Base-by-base conservation (phyloP, 2,888 invertebrate genomes). In the Adelognathus sp. region DNA sequence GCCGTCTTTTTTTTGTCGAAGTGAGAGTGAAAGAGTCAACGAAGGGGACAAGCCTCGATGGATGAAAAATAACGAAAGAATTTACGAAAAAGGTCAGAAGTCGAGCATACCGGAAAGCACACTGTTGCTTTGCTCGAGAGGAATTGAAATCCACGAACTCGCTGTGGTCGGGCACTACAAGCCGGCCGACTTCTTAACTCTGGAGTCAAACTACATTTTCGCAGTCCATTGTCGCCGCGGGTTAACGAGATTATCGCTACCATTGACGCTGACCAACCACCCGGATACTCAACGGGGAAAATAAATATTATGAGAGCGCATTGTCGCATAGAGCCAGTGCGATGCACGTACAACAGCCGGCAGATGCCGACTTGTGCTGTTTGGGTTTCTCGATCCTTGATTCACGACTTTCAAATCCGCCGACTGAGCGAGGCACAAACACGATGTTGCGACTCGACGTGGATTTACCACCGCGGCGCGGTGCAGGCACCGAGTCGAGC, bases 271-370 rank as follows among this genome's bases (percentile, higher is more conserved):
- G 86, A 81, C 86, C 86, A 83, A 71, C 83, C 77, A 81, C 52
- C 82, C 81, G 84, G 77, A 81, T 72, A 67, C 61, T 7, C 87
- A 83, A 84, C 83, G 79, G 72, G 81, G 44, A 75, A 86, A 88
- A 90, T 90, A 90, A 90, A 90, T 90, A 90, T 90, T 90, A 89
- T 86, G 89, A 90, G 85, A 88, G 79, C 33, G 84, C 83, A 86
- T 88, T 89, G 88, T 88, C 79, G 82, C 71, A n/a, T n/a, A n/a
- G 73, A 50, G 54, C 73, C 79, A 29, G 56, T 50, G 21, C 29
- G 21, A 60, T 81, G 67, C 69, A 54, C 76, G 74, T 80, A 76
- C 82, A 73, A 79, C 78, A 76, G 82, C 86, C 84, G 85, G 82
- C 86, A 84, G 85, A 87, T 86, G 87, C 82, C 81, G 80, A 79